Evolutionary conservation across 2,888 invertebrate species (phyloP), one percentile per base, ranked within the genome.

Genomic region (Melipona beecheii): DNA sequence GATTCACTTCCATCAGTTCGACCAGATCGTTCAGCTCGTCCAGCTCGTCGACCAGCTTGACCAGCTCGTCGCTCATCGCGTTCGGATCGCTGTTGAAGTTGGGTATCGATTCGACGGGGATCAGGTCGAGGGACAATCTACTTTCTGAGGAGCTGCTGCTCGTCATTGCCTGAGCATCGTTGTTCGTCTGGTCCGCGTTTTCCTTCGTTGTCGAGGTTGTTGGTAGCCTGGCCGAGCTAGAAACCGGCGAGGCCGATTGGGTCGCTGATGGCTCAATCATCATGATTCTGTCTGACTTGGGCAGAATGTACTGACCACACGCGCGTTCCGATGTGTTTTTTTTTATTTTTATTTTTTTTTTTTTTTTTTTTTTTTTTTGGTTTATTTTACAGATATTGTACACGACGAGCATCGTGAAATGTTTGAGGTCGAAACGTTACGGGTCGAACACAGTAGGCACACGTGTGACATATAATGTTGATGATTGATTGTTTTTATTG

Each of bases 231-330:
- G 90, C 92, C 91, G 88, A 94, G 92, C 94, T 94, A 93, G 92
- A 94, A 94, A 94, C 91, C 92, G 94, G 93, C 93, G 92, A 89
- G 90, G 92, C 93, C 91, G 92, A 91, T 92, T 93, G 93, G 92
- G 92, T 92, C 84, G 87, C 87, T 85, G 90, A 89, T 86, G 92
- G 88, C 60, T 69, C 58, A 69, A 19, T 79, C 81, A 62, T 24
- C 78, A 74, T 66, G 52, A 21, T 70, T 68, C 83, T 75, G 31
- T 78, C 75, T 70, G 80, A 17, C 49, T 70, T 76, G 27, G 27
- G 27, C 72, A 76, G n/a, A 62, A 90, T 56, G 24, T 83, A 80
- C 89, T 89, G 81, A 75, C 58, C 62, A 50, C 73, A 69, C 60
- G 52, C 65, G n/a, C 19, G 4, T 79, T 78, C 70, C 58, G 21